phyloP scores from a whole-genome alignment of 1,140 invertebrate species.

The Ips nitidus region DNA sequence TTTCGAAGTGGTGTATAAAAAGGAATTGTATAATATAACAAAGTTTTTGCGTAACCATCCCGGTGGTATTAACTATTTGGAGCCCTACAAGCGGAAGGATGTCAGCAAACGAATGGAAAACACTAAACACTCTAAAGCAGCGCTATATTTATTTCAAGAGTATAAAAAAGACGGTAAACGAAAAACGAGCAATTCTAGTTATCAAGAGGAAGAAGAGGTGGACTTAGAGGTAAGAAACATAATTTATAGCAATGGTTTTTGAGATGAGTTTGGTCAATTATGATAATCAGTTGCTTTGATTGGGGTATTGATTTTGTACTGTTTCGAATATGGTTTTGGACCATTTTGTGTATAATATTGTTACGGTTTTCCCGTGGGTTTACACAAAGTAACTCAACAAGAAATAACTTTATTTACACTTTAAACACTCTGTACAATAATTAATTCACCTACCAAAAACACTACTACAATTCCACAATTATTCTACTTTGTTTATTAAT shows the following conservation, averaged over 20 bases:
- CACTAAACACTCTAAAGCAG: conserved; percentile 61
- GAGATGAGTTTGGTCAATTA: conserved; percentile 19
- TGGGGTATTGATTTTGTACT: too few species aligned
- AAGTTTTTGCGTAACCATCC: conserved; percentile 64
- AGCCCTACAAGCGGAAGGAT: conserved; percentile 56
- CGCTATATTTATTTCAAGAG: conserved; percentile 64
- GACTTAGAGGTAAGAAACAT: conserved; percentile 55
- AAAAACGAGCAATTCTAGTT: conserved; percentile 7
- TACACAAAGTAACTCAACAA: too few species aligned
- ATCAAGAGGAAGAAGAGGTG: conserved; percentile 36
- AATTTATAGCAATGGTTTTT: conserved; percentile 6
- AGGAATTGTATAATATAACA: conserved; percentile 58
- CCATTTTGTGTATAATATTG: too few species aligned
- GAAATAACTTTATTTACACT: too few species aligned
- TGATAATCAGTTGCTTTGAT: not conserved
- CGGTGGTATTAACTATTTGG: conserved; percentile 61
- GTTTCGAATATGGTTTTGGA: too few species aligned
- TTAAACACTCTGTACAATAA: too few species aligned
- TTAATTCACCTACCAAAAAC: too few species aligned
- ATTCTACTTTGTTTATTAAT: too few species aligned
- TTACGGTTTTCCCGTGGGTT: too few species aligned
- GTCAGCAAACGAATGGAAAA: conserved; percentile 56
- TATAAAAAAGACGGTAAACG: conserved; percentile 52
- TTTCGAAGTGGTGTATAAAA: conserved; percentile 55
- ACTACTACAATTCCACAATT: too few species aligned